Percentiles rank a stretch among this genome's conserved stretches.
Conservation (phyloP, 1,140 invertebrate genomes). For the Papilio helenus region DNA sequence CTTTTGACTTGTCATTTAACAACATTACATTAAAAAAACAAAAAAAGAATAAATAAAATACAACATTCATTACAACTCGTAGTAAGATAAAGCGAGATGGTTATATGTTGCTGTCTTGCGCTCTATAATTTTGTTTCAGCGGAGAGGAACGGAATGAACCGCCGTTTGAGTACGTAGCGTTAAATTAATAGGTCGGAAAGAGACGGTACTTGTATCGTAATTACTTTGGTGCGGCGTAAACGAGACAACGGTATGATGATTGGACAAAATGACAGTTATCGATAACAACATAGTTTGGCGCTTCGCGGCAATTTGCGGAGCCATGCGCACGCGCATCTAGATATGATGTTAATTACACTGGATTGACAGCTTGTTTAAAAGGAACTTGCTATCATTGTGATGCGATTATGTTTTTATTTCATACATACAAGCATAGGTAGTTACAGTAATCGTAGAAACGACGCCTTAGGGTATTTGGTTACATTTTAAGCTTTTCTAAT, state of each 20-base stretch:
- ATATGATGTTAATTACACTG: conserved; percentile 71
- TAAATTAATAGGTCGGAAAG: conserved; percentile 76
- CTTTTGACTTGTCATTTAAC: conserved; percentile 69
- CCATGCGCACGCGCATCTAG: conserved; percentile 59
- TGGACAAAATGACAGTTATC: conserved; percentile 75
- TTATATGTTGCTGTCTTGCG: conserved; percentile 46
- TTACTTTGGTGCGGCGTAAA: conserved; percentile 73
- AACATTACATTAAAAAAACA: conserved; percentile 59
- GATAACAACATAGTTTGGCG: conserved; percentile 70
- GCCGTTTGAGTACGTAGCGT: conserved; percentile 51
- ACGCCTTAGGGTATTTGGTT: background rate
- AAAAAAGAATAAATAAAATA: conserved; percentile 54
- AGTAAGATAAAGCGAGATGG: conserved; percentile 54
- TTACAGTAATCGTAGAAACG: too few species aligned
- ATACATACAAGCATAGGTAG: background rate
- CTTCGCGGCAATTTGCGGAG: conserved; percentile 54
- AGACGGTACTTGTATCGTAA: conserved; percentile 74
- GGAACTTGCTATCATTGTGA: conserved; percentile 4
- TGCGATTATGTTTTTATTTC: background rate
- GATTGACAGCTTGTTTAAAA: conserved; percentile 47
- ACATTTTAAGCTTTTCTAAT: background rate
- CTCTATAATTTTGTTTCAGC: conserved; percentile 50
- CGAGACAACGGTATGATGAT: conserved; percentile 75
- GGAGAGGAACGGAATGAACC: conserved; percentile 73
- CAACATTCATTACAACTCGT: conserved; percentile 58